phyloP scores from a whole-genome alignment of 2,113 vertebrate genomes.

The Megatriorchis doriae region DNA sequence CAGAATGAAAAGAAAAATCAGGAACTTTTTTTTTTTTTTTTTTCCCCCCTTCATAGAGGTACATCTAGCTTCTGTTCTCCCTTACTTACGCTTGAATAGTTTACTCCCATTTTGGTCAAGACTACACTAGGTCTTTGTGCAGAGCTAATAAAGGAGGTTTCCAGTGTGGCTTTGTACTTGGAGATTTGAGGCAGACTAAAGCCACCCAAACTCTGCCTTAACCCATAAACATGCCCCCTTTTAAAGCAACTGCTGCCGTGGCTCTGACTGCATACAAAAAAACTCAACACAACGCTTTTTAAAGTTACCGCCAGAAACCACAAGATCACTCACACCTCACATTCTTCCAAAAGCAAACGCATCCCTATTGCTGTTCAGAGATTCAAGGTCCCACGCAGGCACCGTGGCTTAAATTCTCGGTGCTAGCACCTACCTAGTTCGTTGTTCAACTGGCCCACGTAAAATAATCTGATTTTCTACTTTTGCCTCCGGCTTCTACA shows the following conservation, averaged over 20 bases:
- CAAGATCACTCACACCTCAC: neutral
- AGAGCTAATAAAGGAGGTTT: neutral
- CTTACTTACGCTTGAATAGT: neutral
- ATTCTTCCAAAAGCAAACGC: neutral
- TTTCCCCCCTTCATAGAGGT: no score
- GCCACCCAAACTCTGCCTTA: neutral
- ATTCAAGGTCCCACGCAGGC: neutral
- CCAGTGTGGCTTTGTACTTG: neutral
- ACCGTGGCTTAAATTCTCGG: neutral
- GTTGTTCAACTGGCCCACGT: neutral
- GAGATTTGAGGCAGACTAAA: neutral
- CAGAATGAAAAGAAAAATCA: neutral
- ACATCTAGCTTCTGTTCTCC: neutral
- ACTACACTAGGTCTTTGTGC: neutral
- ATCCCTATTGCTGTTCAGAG: accelerated
- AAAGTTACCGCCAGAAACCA: neutral
- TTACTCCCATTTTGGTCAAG: neutral
- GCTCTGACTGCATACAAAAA: accelerated
- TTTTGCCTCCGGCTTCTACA: neutral
- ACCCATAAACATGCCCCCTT: neutral
- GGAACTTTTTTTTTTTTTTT: neutral
- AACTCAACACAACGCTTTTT: neutral
- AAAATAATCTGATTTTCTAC: neutral
- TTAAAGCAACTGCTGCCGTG: neutral
- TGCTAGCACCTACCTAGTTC: no score